Evolutionary conservation across 2,797 vertebrate genomes (phyloP).

Genomic region (Gadopsis marmoratus): DNA sequence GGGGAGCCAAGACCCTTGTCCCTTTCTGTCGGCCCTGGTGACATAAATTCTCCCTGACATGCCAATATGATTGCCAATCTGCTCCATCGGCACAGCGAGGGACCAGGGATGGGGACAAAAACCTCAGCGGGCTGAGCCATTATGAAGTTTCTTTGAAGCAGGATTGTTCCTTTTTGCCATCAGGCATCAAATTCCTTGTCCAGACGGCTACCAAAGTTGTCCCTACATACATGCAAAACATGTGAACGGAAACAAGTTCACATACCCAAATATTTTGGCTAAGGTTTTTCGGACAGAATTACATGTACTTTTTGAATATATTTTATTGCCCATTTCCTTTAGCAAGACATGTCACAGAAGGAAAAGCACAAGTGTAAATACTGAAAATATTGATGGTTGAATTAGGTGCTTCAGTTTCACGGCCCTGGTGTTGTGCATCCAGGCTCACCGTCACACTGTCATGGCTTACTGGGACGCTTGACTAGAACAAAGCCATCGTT

Average conservation of each 20-base stretch:
- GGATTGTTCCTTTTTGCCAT: constrained; percentile 50
- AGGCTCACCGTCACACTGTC: not conserved
- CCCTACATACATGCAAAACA: constrained; percentile 3
- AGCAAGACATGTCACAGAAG: not conserved
- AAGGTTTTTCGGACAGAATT: not conserved
- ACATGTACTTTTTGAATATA: not conserved
- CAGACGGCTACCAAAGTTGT: constrained; percentile 28
- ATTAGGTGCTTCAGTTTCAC: not conserved
- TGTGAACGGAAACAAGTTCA: not conserved
- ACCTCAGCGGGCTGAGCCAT: constrained; percentile 29
- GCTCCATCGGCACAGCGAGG: constrained; percentile 48
- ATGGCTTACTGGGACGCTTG: not conserved
- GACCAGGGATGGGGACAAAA: constrained; percentile 34
- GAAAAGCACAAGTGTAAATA: not conserved
- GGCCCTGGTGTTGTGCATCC: not conserved
- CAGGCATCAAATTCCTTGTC: constrained; percentile 42
- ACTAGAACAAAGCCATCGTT: not conserved
- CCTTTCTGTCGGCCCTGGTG: constrained; percentile 62
- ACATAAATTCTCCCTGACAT: constrained; percentile 74
- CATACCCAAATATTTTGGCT: not conserved
- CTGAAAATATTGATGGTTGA: not conserved
- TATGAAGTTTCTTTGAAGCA: constrained; percentile 50
- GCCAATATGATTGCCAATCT: constrained; percentile 72
- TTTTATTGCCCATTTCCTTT: not conserved
- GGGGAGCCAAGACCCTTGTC: constrained; percentile 71